A percentile compares a stretch with the other conserved stretches of the same genome.
phyloP scores from a whole-genome alignment of 2,797 vertebrate genomes.

The Amblyopsis hoosieri region DNA sequence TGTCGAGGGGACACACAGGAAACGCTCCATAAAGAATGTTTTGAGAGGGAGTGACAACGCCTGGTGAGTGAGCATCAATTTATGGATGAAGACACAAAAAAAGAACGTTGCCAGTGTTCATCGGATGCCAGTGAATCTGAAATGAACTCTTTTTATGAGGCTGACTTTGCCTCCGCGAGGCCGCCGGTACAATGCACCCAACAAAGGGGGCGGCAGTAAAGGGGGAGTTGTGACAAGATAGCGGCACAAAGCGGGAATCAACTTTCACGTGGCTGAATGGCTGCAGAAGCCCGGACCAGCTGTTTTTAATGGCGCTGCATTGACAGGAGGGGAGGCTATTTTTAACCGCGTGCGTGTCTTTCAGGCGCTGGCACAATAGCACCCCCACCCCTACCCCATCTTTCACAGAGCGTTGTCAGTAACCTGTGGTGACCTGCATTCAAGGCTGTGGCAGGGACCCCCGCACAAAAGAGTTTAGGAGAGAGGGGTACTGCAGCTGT shows the following conservation, averaged over 20 bases:
- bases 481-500: slow-evolving; percentile 55
- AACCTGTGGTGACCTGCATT: slow-evolving; percentile 84
- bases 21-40: slow-evolving; percentile 71
- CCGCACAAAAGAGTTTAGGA: slow-evolving; percentile 67
- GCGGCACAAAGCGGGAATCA: slow-evolving; percentile 79
- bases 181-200: slow-evolving; percentile 64
- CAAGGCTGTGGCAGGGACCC: slow-evolving; percentile 71
- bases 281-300: slow-evolving; percentile 76
- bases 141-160: slow-evolving; percentile 84
- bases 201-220: slow-evolving; percentile 76
- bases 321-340: slow-evolving; percentile 78
- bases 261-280: slow-evolving; percentile 81
- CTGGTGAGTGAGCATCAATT: slow-evolving; percentile 73
- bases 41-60: slow-evolving; percentile 67
- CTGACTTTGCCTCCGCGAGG: slow-evolving; percentile 71
- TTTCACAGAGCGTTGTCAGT: slow-evolving; percentile 76
- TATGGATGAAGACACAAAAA: slow-evolving; percentile 75
- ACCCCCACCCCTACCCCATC: slow-evolving; percentile 21
- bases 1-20: slow-evolving; percentile 60
- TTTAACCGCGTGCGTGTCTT: slow-evolving; percentile 79
- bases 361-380: slow-evolving; percentile 64
- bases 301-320: slow-evolving; percentile 81
- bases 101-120: slow-evolving; percentile 76
- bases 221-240: slow-evolving; percentile 78
- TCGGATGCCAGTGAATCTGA: slow-evolving; percentile 77